These are phyloP conservation scores for Trematomus bernacchii DNA, from an alignment of 2,797 vertebrate species.

Conservation along the genomic window DNA sequence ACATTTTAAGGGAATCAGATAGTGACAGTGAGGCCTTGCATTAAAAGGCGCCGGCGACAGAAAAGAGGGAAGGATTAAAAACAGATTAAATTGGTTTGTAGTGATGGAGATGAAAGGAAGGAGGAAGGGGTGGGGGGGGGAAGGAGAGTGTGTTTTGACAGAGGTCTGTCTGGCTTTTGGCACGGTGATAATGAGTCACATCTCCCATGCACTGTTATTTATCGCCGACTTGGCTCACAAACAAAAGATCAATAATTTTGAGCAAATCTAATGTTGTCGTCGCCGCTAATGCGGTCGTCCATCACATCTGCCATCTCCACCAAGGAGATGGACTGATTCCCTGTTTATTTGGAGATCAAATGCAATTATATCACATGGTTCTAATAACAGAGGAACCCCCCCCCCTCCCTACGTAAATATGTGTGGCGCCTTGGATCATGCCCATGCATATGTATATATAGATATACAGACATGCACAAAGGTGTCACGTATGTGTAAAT, in stretches of 20 bases:
- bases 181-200: slow-evolving; percentile 88
- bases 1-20: slow-evolving; percentile 89
- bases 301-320: slow-evolving; percentile 87
- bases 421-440: slow-evolving; percentile 64
- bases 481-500: slow-evolving; percentile 82
- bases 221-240: slow-evolving; percentile 89
- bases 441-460: slow-evolving; percentile 77
- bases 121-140: slow-evolving; percentile 61
- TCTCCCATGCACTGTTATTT: slow-evolving; percentile 88
- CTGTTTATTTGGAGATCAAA: slow-evolving; percentile 90
- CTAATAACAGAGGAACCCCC: slow-evolving; percentile 83
- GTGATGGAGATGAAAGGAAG: slow-evolving; percentile 74
- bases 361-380: slow-evolving; percentile 88
- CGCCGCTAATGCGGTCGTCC: slow-evolving; percentile 89
- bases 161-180: slow-evolving; percentile 88
- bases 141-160: slow-evolving; percentile 82
- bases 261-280: slow-evolving; percentile 92
- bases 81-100: slow-evolving; percentile 82
- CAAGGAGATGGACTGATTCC: slow-evolving; percentile 87
- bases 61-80: slow-evolving; percentile 81
- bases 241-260: slow-evolving; percentile 92
- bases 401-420: slow-evolving; percentile 61
- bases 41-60: slow-evolving; percentile 75
- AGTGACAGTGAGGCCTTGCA: slow-evolving; percentile 83
- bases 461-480: slow-evolving; percentile 63